Evolutionary conservation across 1,140 invertebrate genomes (phyloP), one percentile per base, ranked within the genome.

Genomic region (Meloidogyne chitwoodi): DNA sequence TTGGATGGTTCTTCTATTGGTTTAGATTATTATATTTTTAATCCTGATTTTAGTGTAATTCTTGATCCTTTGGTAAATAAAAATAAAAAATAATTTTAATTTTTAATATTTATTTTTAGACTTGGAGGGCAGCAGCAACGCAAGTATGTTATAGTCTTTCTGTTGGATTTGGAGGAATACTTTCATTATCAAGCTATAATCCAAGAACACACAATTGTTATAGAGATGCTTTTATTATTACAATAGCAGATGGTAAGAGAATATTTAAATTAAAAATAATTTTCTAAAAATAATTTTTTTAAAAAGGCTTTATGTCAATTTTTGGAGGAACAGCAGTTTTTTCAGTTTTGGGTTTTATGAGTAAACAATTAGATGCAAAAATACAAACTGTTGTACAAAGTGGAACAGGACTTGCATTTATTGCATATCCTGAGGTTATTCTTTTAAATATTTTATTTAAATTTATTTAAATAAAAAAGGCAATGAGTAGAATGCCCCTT

Each of bases 311-410:
- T 31, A 79, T 76, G 71, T 78, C 73, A 14, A 29, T 80, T 14
- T 81, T 80, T 64, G 75, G 80, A 16, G 79, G 79, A 6, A 77
- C 80, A 31, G 81, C 80, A 19, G 79, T 81, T 10, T 81, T 81
- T 64, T 34, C 29, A 6, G 67, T 81, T 22, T 31, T 81, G 0
- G 79, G 79, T 34, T 81, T 81, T 68, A 77, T 81, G 80, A 31
- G 68, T n/a, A 88, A 90, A 74, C 92, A 93, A 87, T 91, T 91
- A 78, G 92, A 91, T 61, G 89, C 91, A 34, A 91, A 80, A 74
- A 71, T 88, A 89, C 77, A 90, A 75, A 90, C 91, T 83, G 93
- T 94, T n/a, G 91, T 94, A 41, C 91, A 91, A 64, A 79, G 79
- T 66, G 87, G 86, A 79, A 90, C 89, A 27, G 90, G 90, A 6